Evolutionary conservation across 1,140 invertebrate genomes (phyloP).

Genomic region (Hyphantria cunea): DNA sequence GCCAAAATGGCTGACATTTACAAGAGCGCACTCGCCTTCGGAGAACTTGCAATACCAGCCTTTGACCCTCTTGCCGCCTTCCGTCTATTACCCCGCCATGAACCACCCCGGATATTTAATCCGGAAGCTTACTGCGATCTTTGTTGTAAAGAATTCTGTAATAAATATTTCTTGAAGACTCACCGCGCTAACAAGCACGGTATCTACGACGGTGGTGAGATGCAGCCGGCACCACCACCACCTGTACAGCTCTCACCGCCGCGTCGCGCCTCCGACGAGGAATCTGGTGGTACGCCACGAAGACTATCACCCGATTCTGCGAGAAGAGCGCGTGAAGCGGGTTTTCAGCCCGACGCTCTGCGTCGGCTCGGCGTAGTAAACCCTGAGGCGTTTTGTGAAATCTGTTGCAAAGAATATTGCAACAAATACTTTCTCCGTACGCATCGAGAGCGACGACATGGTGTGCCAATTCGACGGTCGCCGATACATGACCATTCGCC

Average conservation of each 20-base stretch:
- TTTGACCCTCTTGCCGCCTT: constrained; percentile 80
- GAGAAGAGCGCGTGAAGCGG: constrained; percentile 84
- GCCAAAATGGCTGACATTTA: constrained; percentile 80
- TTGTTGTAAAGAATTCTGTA: constrained; percentile 99
- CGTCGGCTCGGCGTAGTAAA: constrained; percentile 91
- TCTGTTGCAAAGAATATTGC: constrained; percentile 97
- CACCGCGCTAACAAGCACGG: constrained; percentile 98
- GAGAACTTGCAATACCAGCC: constrained; percentile 71
- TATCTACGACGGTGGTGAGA: constrained; percentile 85
- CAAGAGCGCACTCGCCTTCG: constrained; percentile 78
- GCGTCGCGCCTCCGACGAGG: constrained; percentile 75
- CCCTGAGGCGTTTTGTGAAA: constrained; percentile 95
- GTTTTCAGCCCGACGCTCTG: constrained; percentile 86
- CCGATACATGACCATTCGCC: constrained; percentile 82
- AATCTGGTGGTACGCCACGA: constrained; percentile 82
- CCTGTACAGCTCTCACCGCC: constrained; percentile 71
- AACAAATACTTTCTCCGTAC: constrained; percentile 97
- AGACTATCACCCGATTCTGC: constrained; percentile 84
- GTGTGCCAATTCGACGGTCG: constrained; percentile 84
- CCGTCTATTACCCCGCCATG: constrained; percentile 82
- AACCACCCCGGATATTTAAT: constrained; percentile 93
- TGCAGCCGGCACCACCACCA: constrained; percentile 74
- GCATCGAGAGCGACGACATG: constrained; percentile 94
- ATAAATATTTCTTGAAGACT: constrained; percentile 99
- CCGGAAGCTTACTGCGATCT: constrained; percentile 97